Evolutionary conservation across 2,797 vertebrate genomes (phyloP).

Genomic region (Melopsittacus undulatus): DNA sequence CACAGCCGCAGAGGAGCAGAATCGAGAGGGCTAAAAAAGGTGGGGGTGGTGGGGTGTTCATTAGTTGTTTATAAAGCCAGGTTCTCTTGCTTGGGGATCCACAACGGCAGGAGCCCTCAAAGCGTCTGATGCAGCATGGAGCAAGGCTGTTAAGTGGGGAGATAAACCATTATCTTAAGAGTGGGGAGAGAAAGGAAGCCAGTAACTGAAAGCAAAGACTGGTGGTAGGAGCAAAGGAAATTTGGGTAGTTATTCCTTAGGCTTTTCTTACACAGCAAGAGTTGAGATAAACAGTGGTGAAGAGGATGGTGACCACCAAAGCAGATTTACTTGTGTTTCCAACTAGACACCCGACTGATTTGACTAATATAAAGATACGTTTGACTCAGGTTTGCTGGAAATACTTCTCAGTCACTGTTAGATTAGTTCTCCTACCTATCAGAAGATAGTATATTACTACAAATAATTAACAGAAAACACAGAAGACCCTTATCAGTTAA

Average conservation of each 20-base stretch:
- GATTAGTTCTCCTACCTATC: not conserved
- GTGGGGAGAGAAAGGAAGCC: too few species aligned
- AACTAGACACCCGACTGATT: not conserved
- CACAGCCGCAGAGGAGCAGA: not conserved
- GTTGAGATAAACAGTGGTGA: not conserved
- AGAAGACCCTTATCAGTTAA: not conserved
- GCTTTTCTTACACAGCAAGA: not conserved
- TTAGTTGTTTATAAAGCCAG: rapidly evolving
- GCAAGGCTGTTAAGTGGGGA: not conserved
- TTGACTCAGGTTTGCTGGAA: not conserved
- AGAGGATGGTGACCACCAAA: not conserved
- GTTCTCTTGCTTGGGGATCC: not conserved
- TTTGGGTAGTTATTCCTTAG: not conserved
- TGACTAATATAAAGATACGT: not conserved
- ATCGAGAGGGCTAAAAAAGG: not conserved
- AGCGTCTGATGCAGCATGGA: rapidly evolving
- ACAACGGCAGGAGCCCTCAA: not conserved
- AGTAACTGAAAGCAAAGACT: not conserved
- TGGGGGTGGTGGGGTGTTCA: not conserved
- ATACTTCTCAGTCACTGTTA: not conserved
- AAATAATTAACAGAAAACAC: not conserved
- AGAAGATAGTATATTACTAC: not conserved
- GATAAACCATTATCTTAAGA: too few species aligned
- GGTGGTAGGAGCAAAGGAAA: not conserved
- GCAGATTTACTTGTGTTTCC: not conserved